Evolutionary conservation across 2,888 invertebrate genomes (phyloP).

Genomic region (Drosophila falleni): DNA sequence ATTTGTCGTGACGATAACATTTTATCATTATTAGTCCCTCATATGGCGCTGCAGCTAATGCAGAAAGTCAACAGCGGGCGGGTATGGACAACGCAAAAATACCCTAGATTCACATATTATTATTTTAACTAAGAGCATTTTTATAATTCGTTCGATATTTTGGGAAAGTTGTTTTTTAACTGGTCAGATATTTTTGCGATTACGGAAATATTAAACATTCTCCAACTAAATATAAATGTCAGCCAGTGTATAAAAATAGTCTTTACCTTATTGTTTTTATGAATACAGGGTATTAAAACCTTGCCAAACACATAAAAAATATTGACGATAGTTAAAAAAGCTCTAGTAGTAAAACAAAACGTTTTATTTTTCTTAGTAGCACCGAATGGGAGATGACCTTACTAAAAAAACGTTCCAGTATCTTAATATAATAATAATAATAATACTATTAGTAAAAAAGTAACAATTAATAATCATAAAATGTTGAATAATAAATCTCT

Average conservation of each 20-base stretch:
- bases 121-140: too few species aligned
- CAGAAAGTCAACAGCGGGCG: background rate
- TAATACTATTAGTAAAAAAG: too few species aligned
- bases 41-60: slow-evolving; percentile 6
- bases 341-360: background rate
- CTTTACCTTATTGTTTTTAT: background rate
- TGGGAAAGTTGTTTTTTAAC: background rate
- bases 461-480: background rate
- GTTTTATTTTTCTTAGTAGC: background rate
- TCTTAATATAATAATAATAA: background rate
- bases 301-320: background rate
- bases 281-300: slow-evolving; percentile 1
- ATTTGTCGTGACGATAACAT: slow-evolving; percentile 33
- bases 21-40: slow-evolving; percentile 22
- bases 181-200: background rate
- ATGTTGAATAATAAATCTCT: background rate
- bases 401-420: background rate
- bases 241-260: too few species aligned
- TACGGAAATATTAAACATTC: background rate
- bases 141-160: too few species aligned
- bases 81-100: background rate
- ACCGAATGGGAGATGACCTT: slow-evolving; percentile 8
- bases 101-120: slow-evolving; percentile 12
- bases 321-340: background rate
- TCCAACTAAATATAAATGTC: background rate